A percentile compares a stretch with the other conserved stretches of the same genome.
These are phyloP conservation scores for Drosophila lacteicornis DNA, from an alignment of 1,140 invertebrate species.

Conservation along the genomic window DNA sequence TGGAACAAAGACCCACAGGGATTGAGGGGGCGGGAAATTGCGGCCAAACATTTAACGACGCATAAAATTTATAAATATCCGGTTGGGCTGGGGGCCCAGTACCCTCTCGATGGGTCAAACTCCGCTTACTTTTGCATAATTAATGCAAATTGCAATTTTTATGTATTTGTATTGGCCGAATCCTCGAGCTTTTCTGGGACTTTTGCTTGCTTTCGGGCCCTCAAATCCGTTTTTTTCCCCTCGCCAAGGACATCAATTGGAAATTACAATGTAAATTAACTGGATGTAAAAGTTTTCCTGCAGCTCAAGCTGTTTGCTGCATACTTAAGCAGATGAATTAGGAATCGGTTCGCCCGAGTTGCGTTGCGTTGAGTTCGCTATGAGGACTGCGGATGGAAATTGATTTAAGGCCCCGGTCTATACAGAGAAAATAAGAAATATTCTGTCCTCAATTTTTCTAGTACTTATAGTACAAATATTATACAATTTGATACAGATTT, in stretches of 20 bases:
- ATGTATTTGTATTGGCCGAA: slow-evolving; percentile 53
- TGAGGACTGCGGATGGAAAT: slow-evolving; percentile 33
- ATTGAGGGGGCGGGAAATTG: slow-evolving; percentile 11
- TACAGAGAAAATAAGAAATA: background rate
- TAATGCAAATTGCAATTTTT: slow-evolving; percentile 66
- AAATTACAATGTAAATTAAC: slow-evolving; percentile 71
- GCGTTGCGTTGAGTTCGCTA: slow-evolving; percentile 21
- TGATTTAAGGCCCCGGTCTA: slow-evolving; percentile 37
- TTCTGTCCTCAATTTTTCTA: no score
- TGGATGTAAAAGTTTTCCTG: slow-evolving; percentile 49
- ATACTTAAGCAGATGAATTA: slow-evolving; percentile 57
- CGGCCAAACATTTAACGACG: slow-evolving; percentile 65
- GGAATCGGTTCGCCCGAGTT: slow-evolving; percentile 28
- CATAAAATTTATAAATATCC: slow-evolving; percentile 73
- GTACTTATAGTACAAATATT: no score
- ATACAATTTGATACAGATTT: no score
- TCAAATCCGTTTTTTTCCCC: slow-evolving; percentile 2
- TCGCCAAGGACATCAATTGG: slow-evolving; percentile 48
- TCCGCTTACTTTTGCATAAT: slow-evolving; percentile 64
- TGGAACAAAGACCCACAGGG: slow-evolving; percentile 35
- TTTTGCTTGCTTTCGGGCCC: slow-evolving; percentile 27
- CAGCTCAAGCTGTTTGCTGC: slow-evolving; percentile 35
- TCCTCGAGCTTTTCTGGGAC: slow-evolving; percentile 25
- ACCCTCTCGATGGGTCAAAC: slow-evolving; percentile 37
- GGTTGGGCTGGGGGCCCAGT: background rate